Base-by-base conservation (phyloP, 2,113 vertebrate genomes). In the Columba janthina region DNA sequence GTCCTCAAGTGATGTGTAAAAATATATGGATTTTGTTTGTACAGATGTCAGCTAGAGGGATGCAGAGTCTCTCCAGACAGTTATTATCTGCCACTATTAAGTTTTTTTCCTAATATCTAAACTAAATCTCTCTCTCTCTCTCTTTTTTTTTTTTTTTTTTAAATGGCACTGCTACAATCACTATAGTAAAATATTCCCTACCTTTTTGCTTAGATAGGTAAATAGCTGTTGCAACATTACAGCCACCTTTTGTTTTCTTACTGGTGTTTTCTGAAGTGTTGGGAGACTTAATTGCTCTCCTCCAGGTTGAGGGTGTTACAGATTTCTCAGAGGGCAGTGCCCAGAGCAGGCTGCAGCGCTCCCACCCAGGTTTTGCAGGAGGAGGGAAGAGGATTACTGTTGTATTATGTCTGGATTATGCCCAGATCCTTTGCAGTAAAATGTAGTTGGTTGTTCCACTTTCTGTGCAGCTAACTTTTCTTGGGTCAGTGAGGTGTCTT, bases 371-470 rank as follows among this genome's bases (percentile, higher is more conserved):
- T 51, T 91, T 74, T 42, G 36, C 11, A 11, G 57, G 46, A 72
- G 50, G 54, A 77, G n/a, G 6, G 29, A 21, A 42, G 51, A 87
- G 44, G 20, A 36, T 70, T 69, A 9, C 17, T 72, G 10, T 25
- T 64, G 31, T 51, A 11, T 6, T 71, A 34, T 81, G 29, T 12
- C 42, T 26, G 10, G 11, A 53, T 46, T 48, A 67, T 34, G 42
- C 25, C n/a, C 44, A 40, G 50, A 28, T 50, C 44, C 44, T 79
- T 58, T 72, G 66, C 61, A 69, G 31, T 57, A 48, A 61, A 50
- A 20, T 0, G 0, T 2, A 34, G 42, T 13, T 65, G 9, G 42
- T 21, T 75, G 26, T 22, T 91, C 36, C 57, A 3, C 5, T 56
- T 32, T 28, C 4, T 60, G 46, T n/a, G 10, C 29, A 57, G 32